phyloP scores from a whole-genome alignment of 2,888 invertebrate species.

The Cosmia pyralina region DNA sequence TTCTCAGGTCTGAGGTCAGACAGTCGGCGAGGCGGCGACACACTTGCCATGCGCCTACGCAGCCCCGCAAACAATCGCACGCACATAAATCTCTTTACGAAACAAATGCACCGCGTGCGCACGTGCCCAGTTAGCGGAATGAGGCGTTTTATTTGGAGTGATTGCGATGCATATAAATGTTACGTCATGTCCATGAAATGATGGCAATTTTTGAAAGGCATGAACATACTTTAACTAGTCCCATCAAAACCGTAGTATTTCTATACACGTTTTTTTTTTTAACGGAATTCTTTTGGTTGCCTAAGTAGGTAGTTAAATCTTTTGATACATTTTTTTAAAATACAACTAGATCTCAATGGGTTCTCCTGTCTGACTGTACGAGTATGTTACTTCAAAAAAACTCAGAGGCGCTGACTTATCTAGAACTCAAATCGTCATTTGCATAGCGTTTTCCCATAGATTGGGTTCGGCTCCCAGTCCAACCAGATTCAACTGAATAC shows the following conservation, averaged over 20 bases:
- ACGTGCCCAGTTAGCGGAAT: slow-evolving; percentile 13
- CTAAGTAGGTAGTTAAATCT: too few relatives aligned
- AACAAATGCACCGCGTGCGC: slow-evolving; percentile 36
- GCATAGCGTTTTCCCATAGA: neutral
- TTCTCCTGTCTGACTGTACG: neutral
- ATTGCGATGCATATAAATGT: slow-evolving; percentile 1
- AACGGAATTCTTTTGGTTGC: too few relatives aligned
- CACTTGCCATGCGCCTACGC: slow-evolving; percentile 61
- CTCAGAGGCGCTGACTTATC: neutral
- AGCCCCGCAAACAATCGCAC: slow-evolving; percentile 55
- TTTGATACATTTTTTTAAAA: too few relatives aligned
- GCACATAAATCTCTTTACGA: slow-evolving; percentile 51
- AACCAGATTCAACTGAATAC: neutral
- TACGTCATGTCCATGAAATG: neutral
- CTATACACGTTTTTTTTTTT: too few relatives aligned
- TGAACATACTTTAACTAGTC: too few relatives aligned
- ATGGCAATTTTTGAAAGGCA: neutral
- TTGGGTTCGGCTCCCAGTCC: neutral
- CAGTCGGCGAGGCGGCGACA: slow-evolving; percentile 40
- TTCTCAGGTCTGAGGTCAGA: neutral
- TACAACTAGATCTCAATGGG: neutral
- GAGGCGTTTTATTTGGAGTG: slow-evolving; percentile 15
- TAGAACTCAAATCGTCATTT: neutral
- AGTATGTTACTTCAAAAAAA: neutral
- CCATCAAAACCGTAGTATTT: too few relatives aligned